Conservation (phyloP, 2,113 vertebrate genomes). For the Mus musculus region GRCm39 chr10:13055001-13055500, state of each 20-base stretch:
- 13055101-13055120: not conserved
- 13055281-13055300: not conserved
- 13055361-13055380: not conserved
- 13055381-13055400: conserved; percentile 86
- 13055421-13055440: conserved; percentile 98
- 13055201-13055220: not conserved
- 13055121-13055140: not conserved
- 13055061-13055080: conserved; percentile 87
- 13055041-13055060: conserved; percentile 92
- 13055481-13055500: not conserved
- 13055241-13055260: not conserved
- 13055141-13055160: not conserved
- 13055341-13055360: no score
- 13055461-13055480: conserved; percentile 46
- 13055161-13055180: not conserved
- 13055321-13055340: not conserved
- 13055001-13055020: conserved; percentile 89
- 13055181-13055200: no score
- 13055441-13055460: conserved; percentile 94
- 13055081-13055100: not conserved
- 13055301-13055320: not conserved
- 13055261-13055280: not conserved
- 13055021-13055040: conserved; percentile 94
- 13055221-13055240: not conserved
- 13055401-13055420: conserved; percentile 93